A percentile compares a stretch with the other conserved stretches of the same genome.
These are phyloP conservation scores for Anhinga rufa DNA, from an alignment of 2,113 vertebrate genomes.

Conservation along the genomic window DNA sequence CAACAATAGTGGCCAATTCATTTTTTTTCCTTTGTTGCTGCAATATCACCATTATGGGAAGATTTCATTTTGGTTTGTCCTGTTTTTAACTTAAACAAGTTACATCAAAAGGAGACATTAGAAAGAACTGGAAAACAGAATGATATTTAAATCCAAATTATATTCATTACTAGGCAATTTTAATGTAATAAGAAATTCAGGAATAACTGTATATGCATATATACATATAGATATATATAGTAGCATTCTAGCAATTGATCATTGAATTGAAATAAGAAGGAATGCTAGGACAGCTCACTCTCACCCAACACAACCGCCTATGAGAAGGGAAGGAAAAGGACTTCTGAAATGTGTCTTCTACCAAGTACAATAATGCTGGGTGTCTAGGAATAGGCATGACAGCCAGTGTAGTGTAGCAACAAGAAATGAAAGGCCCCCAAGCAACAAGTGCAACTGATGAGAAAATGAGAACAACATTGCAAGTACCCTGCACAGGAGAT, in stretches of 20 bases:
- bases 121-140: neutral
- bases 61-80: neutral
- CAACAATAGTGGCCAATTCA: neutral
- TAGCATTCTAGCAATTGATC: neutral
- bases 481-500: neutral
- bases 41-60: neutral
- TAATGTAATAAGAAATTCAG: neutral
- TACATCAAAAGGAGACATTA: neutral
- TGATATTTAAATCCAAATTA: neutral
- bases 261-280: neutral
- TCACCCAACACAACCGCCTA: neutral
- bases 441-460: constrained; percentile 23
- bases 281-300: neutral
- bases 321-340: neutral
- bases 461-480: constrained; percentile 13
- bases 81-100: neutral
- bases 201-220: neutral
- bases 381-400: neutral
- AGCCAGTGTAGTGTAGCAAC: neutral
- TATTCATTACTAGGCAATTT: neutral
- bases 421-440: neutral
- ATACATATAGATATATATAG: too few species aligned
- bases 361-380: neutral
- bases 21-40: neutral
- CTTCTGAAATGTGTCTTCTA: neutral